A percentile compares a stretch with the other conserved stretches of the same genome.
Evolutionary conservation across 2,113 vertebrate genomes (phyloP).

Genomic region (Stomatorhinus ivindoensis): DNA sequence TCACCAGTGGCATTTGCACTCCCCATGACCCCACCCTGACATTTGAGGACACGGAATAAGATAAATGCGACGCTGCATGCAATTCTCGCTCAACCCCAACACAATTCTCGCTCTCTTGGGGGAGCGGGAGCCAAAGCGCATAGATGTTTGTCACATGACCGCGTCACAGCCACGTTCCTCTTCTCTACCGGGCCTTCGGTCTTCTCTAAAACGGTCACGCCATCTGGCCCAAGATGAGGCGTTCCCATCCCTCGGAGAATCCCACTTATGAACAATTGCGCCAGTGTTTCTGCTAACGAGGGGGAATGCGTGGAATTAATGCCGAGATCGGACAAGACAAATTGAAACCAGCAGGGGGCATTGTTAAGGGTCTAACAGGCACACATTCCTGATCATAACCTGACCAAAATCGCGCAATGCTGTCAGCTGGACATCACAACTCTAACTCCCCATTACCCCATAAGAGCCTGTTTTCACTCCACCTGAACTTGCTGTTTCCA

Average conservation of each 20-base stretch:
- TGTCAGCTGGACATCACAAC: neutral
- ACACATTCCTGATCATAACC: neutral
- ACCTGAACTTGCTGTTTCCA: neutral
- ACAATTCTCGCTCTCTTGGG: neutral
- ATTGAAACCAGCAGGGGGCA: neutral
- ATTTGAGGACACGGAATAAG: neutral
- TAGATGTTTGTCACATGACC: constrained; percentile 17
- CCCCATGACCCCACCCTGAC: neutral
- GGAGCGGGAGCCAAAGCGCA: no score
- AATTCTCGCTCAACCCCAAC: neutral
- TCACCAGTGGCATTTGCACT: neutral
- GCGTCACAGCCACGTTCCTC: constrained; percentile 17
- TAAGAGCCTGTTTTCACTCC: neutral
- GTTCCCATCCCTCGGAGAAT: constrained; percentile 25
- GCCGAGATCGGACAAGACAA: neutral
- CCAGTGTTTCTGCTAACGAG: neutral
- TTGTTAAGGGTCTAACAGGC: neutral
- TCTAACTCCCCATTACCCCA: neutral
- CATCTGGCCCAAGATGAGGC: constrained; percentile 14
- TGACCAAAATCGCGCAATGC: neutral
- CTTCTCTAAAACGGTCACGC: constrained; percentile 19
- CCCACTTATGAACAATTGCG: constrained; percentile 1
- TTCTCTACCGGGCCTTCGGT: neutral
- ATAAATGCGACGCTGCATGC: neutral
- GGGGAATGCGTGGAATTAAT: neutral